Conservation (phyloP, 2,888 invertebrate species). For the Abrostola tripartita region DNA sequence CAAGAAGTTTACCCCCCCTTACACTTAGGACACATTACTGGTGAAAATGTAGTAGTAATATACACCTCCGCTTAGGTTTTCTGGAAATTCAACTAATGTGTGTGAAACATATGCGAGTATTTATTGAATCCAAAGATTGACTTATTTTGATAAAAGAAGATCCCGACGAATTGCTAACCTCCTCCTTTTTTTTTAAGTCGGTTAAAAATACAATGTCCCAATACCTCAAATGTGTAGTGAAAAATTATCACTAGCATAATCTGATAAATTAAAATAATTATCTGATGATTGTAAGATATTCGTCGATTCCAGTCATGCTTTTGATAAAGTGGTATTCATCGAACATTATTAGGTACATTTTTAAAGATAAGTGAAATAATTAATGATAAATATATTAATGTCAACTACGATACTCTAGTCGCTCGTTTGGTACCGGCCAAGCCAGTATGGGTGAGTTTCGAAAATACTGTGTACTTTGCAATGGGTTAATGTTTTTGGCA, state of each 20-base stretch:
- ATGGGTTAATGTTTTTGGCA: constrained; percentile 3
- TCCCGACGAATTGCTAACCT: too few species aligned
- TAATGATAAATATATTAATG: constrained; percentile 73
- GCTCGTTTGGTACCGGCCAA: constrained; percentile 64
- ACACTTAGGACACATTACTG: too few species aligned
- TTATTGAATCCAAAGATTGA: too few species aligned
- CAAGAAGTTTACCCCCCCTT: too few species aligned
- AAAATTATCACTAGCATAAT: constrained; percentile 16
- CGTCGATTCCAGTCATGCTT: constrained; percentile 56
- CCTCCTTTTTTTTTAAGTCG: too few species aligned
- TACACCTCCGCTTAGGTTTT: too few species aligned
- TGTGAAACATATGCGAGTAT: too few species aligned
- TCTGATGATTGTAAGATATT: constrained; percentile 50
- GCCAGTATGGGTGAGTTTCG: constrained; percentile 75
- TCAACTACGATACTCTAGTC: constrained; percentile 66
- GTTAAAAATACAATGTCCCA: not conserved
- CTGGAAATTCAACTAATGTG: too few species aligned
- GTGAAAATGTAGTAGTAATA: too few species aligned
- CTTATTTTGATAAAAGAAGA: too few species aligned
- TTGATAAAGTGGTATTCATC: constrained; percentile 59
- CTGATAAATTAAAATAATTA: constrained; percentile 42
- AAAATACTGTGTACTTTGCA: constrained; percentile 9
- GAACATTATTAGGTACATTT: constrained; percentile 53
- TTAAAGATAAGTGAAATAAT: constrained; percentile 64
- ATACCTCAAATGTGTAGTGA: constrained; percentile 20